A percentile compares a stretch with the other conserved stretches of the same genome.
phyloP scores from a whole-genome alignment of 2,113 vertebrate genomes.

The Mobula birostris region DNA sequence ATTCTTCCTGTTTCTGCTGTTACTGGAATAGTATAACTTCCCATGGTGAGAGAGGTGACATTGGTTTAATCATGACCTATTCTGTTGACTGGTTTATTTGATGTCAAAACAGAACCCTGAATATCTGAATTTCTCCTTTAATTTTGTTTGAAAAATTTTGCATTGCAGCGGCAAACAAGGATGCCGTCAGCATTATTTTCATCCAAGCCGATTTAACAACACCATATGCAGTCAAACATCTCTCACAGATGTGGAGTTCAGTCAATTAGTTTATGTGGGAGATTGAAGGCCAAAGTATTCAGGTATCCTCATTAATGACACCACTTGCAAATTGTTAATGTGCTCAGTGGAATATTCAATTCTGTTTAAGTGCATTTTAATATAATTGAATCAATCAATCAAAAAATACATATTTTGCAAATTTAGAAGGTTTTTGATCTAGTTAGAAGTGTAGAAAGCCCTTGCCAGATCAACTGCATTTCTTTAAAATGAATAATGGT shows the following conservation, averaged over 20 bases:
- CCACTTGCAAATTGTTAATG: conserved; percentile 8
- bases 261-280: not conserved
- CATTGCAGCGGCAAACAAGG: not conserved
- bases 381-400: conserved; percentile 7
- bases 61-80: not conserved
- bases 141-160: not conserved
- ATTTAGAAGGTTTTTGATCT: not conserved
- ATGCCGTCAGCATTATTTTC: not conserved
- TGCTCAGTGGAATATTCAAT: conserved; percentile 12
- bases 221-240: not conserved
- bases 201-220: not conserved
- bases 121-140: too few species aligned
- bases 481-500: not conserved
- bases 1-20: too few species aligned
- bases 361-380: not conserved
- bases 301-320: not conserved
- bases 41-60: not conserved
- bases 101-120: not conserved
- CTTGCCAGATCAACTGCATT: not conserved
- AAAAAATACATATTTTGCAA: not conserved
- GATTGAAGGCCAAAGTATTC: not conserved
- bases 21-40: too few species aligned
- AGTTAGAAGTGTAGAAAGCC: not conserved
- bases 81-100: not conserved
- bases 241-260: not conserved